These are phyloP conservation scores for Dasypogon diadema DNA, from an alignment of 2,888 invertebrate genomes.

Conservation along the genomic window DNA sequence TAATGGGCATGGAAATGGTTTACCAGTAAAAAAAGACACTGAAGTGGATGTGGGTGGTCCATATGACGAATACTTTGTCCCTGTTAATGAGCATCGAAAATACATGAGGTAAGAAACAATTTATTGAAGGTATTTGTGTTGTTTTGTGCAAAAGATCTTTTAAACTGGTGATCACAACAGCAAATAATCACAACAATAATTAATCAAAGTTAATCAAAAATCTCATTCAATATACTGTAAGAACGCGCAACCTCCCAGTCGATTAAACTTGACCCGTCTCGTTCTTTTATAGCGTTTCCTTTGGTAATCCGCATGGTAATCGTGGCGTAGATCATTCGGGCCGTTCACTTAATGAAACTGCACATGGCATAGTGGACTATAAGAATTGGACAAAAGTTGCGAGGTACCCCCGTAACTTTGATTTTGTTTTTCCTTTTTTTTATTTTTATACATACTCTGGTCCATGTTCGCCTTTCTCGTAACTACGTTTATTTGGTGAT, in stretches of 20 bases:
- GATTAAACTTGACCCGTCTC: slow-evolving; percentile 49
- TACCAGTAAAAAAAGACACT: slow-evolving; percentile 75
- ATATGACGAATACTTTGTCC: slow-evolving; percentile 87
- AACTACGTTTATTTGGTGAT: background rate
- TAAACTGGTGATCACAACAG: background rate
- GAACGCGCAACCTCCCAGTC: background rate
- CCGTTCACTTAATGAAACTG: slow-evolving; percentile 71
- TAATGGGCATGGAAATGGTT: slow-evolving; percentile 72
- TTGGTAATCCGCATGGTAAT: slow-evolving; percentile 57
- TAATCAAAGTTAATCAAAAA: slow-evolving; percentile 9
- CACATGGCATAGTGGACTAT: slow-evolving; percentile 72
- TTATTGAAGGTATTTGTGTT: background rate
- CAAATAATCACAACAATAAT: background rate
- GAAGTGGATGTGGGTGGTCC: slow-evolving; percentile 77
- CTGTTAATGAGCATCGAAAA: slow-evolving; percentile 86
- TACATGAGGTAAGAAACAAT: slow-evolving; percentile 77
- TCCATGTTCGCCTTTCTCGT: background rate
- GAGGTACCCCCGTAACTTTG: slow-evolving; percentile 66
- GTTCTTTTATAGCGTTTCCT: slow-evolving; percentile 57
- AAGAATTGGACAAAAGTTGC: slow-evolving; percentile 72
- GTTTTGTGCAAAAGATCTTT: background rate
- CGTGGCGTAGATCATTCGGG: slow-evolving; percentile 65
- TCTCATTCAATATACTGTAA: slow-evolving; percentile 18
- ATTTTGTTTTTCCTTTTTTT: slow-evolving; percentile 43
- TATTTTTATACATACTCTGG: slow-evolving; percentile 31